These are phyloP conservation scores for Ephestia elutella DNA, from an alignment of 1,140 invertebrate species.

Conservation along the genomic window DNA sequence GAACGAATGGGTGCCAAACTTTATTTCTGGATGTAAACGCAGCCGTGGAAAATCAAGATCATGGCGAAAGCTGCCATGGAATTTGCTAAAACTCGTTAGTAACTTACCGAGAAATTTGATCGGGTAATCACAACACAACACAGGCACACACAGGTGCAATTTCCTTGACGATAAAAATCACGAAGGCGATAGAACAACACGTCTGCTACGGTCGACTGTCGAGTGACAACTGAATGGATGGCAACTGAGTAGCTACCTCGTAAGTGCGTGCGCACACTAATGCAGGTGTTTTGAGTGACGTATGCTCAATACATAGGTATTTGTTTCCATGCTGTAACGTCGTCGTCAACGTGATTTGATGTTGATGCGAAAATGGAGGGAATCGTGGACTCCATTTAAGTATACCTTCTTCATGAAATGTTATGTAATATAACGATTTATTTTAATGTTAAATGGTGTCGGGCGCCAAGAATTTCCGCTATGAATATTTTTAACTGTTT, in stretches of 20 bases:
- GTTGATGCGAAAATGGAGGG: not conserved
- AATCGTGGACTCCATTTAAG: not conserved
- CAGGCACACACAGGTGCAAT: constrained; percentile 27
- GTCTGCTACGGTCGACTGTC: constrained; percentile 31
- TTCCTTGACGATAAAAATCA: constrained; percentile 22
- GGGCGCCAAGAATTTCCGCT: not conserved
- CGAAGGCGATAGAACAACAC: constrained; percentile 25
- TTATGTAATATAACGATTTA: too few relatives aligned
- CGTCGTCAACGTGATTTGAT: not conserved
- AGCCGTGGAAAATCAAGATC: constrained; percentile 34
- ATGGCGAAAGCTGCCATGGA: constrained; percentile 27
- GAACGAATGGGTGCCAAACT: constrained; percentile 9
- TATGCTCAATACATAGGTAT: constrained; percentile 11
- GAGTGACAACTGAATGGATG: constrained; percentile 51
- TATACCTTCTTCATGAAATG: too few relatives aligned
- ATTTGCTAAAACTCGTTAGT: constrained; percentile 10
- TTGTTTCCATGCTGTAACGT: not conserved
- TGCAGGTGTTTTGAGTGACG: constrained; percentile 33
- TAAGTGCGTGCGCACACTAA: constrained; percentile 23
- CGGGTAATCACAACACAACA: constrained; percentile 47
- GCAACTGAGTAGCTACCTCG: not conserved
- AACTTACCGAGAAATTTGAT: constrained; percentile 46
- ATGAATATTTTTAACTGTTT: not conserved
- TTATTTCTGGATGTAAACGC: constrained; percentile 48
- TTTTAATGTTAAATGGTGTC: not conserved